A percentile compares a stretch with the other conserved stretches of the same genome.
Evolutionary conservation across 2,888 invertebrate genomes (phyloP).

Genomic region (Troglohyphantes excavatus): DNA sequence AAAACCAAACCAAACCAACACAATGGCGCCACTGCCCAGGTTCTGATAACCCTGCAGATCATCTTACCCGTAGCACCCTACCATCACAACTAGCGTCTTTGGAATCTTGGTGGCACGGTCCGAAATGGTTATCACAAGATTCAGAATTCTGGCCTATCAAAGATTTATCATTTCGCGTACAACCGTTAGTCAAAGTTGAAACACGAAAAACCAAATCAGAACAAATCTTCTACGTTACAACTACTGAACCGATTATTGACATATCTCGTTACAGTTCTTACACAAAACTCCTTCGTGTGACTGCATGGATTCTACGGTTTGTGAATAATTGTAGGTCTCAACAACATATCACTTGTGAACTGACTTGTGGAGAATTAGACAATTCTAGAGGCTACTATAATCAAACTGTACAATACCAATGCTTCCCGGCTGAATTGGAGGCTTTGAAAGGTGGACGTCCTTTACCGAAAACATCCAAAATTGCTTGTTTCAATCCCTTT

Average conservation of each 20-base stretch:
- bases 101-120: slow-evolving; percentile 13
- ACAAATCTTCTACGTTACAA: slow-evolving; percentile 1
- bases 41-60: too few relatives aligned
- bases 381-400: background rate
- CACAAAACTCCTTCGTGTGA: background rate
- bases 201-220: background rate
- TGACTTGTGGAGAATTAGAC: background rate
- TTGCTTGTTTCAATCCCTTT: slow-evolving; percentile 17
- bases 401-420: background rate
- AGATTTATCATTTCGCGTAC: background rate
- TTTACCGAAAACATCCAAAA: background rate
- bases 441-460: background rate
- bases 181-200: slow-evolving; percentile 6
- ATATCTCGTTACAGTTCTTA: slow-evolving; percentile 17
- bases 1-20: too few relatives aligned
- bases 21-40: too few relatives aligned
- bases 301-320: background rate
- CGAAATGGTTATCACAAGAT: background rate
- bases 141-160: background rate
- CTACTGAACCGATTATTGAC: background rate
- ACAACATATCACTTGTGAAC: background rate
- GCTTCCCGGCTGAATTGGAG: background rate
- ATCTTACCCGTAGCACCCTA: too few relatives aligned
- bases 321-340: background rate
- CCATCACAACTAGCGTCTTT: background rate